Evolutionary conservation across 2,888 invertebrate genomes (phyloP).

Genomic region (Cephus pulcher): DNA sequence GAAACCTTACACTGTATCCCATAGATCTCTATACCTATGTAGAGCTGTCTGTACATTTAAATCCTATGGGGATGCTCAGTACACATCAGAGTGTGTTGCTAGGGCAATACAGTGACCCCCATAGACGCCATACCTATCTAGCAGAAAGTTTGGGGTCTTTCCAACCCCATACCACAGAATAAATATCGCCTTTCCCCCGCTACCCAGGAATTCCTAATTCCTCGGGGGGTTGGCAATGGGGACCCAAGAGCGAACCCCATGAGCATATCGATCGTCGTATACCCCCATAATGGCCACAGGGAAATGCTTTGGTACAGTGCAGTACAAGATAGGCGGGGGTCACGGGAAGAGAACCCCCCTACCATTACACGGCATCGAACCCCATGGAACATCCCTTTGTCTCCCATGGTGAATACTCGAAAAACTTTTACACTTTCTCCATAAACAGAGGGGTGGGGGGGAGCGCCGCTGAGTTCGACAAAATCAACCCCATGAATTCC

Average conservation of each 20-base stretch:
- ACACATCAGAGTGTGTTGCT: constrained; percentile 29
- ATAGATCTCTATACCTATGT: not conserved
- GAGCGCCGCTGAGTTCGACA: not conserved
- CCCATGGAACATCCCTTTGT: constrained; percentile 5
- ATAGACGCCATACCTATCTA: constrained; percentile 22
- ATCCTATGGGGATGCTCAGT: not conserved
- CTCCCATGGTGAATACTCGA: constrained; percentile 1
- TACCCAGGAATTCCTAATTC: constrained; percentile 47
- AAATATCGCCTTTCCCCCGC: constrained; percentile 40
- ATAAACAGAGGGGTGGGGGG: not conserved
- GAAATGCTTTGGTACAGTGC: not conserved
- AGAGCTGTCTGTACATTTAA: not conserved
- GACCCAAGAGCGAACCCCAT: constrained; percentile 27
- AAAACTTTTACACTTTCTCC: constrained; percentile 10
- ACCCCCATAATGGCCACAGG: not conserved
- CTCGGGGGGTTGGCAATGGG: constrained; percentile 17
- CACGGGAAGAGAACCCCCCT: constrained; percentile 13
- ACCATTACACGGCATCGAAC: not conserved
- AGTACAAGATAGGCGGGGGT: constrained; percentile 16
- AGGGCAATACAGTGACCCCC: constrained; percentile 43
- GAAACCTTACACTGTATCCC: not conserved
- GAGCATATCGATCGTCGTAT: constrained; percentile 35
- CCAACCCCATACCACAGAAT: constrained; percentile 36
- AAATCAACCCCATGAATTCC: not conserved
- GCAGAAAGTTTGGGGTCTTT: constrained; percentile 5